phyloP scores from a whole-genome alignment of 2,797 vertebrate genomes.

The Helarctos malayanus region DNA sequence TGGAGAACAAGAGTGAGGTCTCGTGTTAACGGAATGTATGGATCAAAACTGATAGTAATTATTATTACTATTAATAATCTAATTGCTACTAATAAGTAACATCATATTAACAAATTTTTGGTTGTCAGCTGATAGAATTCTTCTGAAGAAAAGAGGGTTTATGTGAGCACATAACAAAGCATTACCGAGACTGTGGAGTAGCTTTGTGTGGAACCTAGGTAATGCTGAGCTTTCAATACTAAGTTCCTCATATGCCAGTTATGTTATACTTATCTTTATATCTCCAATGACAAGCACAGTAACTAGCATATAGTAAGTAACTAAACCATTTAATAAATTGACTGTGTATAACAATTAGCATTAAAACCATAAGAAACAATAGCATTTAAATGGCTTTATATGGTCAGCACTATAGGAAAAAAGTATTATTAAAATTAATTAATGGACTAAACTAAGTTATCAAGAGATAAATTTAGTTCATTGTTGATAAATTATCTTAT shows the following conservation, averaged over 20 bases:
- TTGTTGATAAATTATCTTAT: background rate
- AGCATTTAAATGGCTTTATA: background rate
- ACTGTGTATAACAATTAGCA: background rate
- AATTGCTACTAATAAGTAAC: background rate
- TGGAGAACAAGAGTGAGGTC: background rate
- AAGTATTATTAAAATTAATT: background rate
- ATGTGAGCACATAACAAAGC: background rate
- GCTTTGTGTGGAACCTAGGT: background rate
- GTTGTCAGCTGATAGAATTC: background rate
- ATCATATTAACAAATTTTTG: background rate
- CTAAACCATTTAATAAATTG: background rate
- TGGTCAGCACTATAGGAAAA: no score
- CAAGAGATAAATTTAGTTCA: background rate
- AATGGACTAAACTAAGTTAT: background rate
- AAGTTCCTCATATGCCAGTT: background rate
- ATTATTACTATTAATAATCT: background rate
- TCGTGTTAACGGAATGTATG: background rate
- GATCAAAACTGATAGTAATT: background rate
- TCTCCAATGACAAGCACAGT: background rate
- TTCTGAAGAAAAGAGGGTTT: background rate
- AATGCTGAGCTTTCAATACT: background rate
- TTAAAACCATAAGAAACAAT: background rate
- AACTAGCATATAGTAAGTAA: background rate
- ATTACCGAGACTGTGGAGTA: background rate
- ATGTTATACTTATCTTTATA: background rate